Evolutionary conservation across 2,888 invertebrate genomes (phyloP).

Genomic region (Andrena marginata): DNA sequence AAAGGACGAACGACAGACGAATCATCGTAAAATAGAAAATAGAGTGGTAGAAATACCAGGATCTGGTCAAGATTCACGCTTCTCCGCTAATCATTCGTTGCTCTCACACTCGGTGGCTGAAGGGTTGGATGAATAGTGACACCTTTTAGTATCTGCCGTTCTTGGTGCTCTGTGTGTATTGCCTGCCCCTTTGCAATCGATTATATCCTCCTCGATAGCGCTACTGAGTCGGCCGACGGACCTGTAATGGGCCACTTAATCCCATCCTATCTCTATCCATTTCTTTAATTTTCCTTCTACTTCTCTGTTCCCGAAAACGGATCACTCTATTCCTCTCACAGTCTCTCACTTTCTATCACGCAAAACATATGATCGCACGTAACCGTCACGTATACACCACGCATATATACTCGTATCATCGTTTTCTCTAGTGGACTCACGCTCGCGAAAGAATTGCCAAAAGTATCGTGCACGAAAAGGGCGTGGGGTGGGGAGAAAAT

Average conservation of each 20-base stretch:
- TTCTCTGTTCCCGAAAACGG: background rate
- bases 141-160: constrained; percentile 59
- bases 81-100: constrained; percentile 53
- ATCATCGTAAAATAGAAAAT: constrained; percentile 1
- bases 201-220: constrained; percentile 71
- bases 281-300: constrained; percentile 14
- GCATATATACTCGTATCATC: constrained; percentile 33
- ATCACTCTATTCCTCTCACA: constrained; percentile 25
- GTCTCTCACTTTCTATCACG: constrained; percentile 20
- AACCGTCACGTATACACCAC: constrained; percentile 27
- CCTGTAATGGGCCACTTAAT: constrained; percentile 72
- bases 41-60: constrained; percentile 38
- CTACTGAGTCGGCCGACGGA: constrained; percentile 83
- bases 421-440: constrained; percentile 63
- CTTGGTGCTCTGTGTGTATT: constrained; percentile 61
- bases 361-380: constrained; percentile 56
- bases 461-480: constrained; percentile 73
- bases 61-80: constrained; percentile 57
- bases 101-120: constrained; percentile 66
- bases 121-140: constrained; percentile 71
- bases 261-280: constrained; percentile 32
- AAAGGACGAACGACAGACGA: constrained; percentile 1
- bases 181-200: constrained; percentile 66
- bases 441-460: constrained; percentile 74
- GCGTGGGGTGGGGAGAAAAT: constrained; percentile 67